Evolutionary conservation across 64 coral and sea anemone species (phyloP), one percentile per base, ranked within the genome.

Genomic region (Montipora cactus): DNA sequence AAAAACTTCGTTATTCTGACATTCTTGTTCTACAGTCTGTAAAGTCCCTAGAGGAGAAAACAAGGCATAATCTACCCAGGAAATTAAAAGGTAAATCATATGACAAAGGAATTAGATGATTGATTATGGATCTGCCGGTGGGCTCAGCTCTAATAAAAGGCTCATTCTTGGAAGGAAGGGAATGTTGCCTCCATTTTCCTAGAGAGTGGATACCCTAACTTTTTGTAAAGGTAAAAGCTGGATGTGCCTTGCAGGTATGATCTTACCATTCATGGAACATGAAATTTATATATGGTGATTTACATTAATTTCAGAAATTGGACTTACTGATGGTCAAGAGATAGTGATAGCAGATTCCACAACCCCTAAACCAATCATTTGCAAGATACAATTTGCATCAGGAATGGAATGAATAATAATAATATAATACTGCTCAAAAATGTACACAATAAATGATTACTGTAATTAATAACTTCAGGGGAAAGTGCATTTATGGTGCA

Each of bases 11-110:
- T 37, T 37, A 37, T 37, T 37, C 37, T 37, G 37, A 37, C 37
- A 37, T 37, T 37, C 37, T 37, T 37, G 37, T 46, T 72, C 89
- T 84, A 47, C 67, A 98, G 95, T 91, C 92, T 20, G 92, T 99
- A 23, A 96, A 94, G 67, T 99, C 98, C 10, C 90, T 99, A 76
- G 98, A 99, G 51, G 98, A 96, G 89, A 92, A 79, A 79, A 99
- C 95, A 79, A 94, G 92, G 91, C 88, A 88, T 4, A 99, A 99
- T 64, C 75, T 99, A n/a, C 73, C 79, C 55, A 96, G 92, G 55
- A 96, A 73, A 61, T 78, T 99, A 37, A 94, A 87, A 87, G 97
- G 97, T 95, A 90, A 77, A 69, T 11, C 53, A 57, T 57, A 8
- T 57, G 53, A 6, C 53, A 57, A 11, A 57, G 11, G 11, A 6